These are phyloP conservation scores for Marisa cornuarietis DNA, from an alignment of 1,140 invertebrate genomes.

Conservation along the genomic window DNA sequence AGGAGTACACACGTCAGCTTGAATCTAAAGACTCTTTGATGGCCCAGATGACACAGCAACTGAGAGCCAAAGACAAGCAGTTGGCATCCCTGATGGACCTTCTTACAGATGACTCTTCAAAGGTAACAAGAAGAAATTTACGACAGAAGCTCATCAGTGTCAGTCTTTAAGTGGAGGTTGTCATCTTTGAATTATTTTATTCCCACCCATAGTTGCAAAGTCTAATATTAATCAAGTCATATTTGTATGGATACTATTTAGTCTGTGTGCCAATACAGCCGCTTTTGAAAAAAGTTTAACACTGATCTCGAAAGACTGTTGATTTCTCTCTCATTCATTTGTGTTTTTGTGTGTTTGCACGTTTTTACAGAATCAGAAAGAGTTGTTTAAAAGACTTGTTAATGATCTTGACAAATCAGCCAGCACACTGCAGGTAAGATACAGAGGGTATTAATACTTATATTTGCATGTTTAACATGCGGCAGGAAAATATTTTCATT, in stretches of 20 bases:
- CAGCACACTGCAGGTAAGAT: conserved; percentile 1
- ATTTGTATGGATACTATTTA: too few species aligned
- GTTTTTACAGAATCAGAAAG: conserved; percentile 10
- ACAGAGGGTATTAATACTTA: background rate
- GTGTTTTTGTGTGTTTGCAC: too few species aligned
- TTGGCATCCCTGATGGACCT: conserved; percentile 15
- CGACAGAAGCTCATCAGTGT: background rate
- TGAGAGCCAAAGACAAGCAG: conserved; percentile 21
- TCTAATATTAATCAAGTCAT: too few species aligned
- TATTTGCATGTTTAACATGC: background rate
- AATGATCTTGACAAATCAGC: conserved; percentile 18
- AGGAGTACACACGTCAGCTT: conserved; percentile 17
- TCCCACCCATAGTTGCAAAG: too few species aligned
- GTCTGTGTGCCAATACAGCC: too few species aligned
- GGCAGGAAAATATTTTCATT: too few species aligned
- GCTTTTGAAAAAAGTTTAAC: too few species aligned
- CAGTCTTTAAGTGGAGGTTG: too few species aligned
- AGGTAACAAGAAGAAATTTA: background rate
- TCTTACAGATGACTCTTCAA: conserved; percentile 13
- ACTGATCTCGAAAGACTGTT: too few species aligned
- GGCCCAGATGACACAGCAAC: conserved; percentile 21
- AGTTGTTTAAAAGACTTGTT: conserved; percentile 5
- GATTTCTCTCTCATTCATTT: too few species aligned
- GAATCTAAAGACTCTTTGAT: conserved; percentile 11
- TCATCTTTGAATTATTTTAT: too few species aligned